Base-by-base conservation (phyloP, 2,888 invertebrate species). In the Spisula subtruncata region DNA sequence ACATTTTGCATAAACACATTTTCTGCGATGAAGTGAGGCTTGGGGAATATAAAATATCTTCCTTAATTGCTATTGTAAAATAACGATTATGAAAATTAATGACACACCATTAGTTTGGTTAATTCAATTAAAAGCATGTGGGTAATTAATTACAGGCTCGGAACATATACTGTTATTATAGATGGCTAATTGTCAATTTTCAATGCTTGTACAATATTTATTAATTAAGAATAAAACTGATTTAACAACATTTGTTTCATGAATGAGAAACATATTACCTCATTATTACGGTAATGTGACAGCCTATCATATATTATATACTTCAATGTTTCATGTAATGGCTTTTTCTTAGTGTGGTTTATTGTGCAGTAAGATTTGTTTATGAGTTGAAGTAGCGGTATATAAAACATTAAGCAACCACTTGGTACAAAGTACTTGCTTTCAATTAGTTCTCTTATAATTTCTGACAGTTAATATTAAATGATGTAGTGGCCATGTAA, bases 61-160 rank as follows among this genome's bases (percentile, higher is more conserved):
- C 16, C 75, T 35, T 35, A 75, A 75, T 75, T 75, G 75, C 75
- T 32, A 18, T 75, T 35, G 35, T 75, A 75, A 75, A 75, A 75
- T 75, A 75, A 32, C 16, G 32, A 75, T 75, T 75, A 75, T 75
- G 75, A 32, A 75, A 75, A 75, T 75, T 75, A 32, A 75, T 32
- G 75, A 35, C 18, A 14, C 35, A 16, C 35, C 32, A 32, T 75
- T 35, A 32, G 75, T 35, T 75, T 25, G 14, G 32, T 25, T 75
- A 75, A 75, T 75, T 75, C 32, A 25, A 75, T 75, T 75, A 75
- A 75, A 75, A 35, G 75, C 18, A 25, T 75, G n/a, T 35, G 35
- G 35, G 35, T 75, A 16, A 32, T 75, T 60, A 35, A 75, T 18
- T 66, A 66, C 25, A 25, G 10, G 12, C 1, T n/a, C 25, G 25